Conservation (phyloP, 35 echinoderm and acorn worm genomes). For the Anneissia japonica region DNA sequence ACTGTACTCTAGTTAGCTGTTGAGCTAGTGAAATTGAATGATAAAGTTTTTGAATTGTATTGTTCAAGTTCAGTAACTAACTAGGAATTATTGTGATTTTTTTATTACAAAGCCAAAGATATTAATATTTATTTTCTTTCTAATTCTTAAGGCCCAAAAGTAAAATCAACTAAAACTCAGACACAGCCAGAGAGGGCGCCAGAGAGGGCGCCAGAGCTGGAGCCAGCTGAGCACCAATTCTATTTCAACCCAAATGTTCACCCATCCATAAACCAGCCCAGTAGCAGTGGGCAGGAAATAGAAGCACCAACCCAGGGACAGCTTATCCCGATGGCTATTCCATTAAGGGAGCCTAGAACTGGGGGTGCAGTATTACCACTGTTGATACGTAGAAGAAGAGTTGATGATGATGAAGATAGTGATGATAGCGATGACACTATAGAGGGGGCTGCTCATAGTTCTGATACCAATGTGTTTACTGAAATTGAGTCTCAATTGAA, state of each 20-base stretch:
- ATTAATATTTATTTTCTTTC: constrained; percentile 6
- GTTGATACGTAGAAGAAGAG: constrained; percentile 53
- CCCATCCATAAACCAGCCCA: background rate
- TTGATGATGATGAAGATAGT: background rate
- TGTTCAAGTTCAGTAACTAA: no score
- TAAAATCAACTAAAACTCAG: constrained; percentile 49
- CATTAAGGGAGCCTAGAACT: constrained; percentile 54
- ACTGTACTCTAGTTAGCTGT: no score
- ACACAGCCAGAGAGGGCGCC: background rate
- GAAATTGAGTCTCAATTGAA: constrained; percentile 3
- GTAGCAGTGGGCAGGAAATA: background rate
- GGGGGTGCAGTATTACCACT: constrained; percentile 49
- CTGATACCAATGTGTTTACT: background rate
- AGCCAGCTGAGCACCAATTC: constrained; percentile 18
- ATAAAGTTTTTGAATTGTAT: no score
- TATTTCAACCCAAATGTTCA: constrained; percentile 44
- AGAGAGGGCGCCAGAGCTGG: background rate
- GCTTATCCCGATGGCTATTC: constrained; percentile 78
- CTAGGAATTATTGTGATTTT: no score
- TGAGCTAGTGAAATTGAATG: no score
- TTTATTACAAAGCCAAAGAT: no score
- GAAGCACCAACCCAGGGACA: constrained; percentile 45
- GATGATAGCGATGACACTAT: background rate
- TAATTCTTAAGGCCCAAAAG: constrained; percentile 17
- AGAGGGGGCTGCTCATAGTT: background rate